Evolutionary conservation across 2,888 invertebrate species (phyloP).

Genomic region (Corythucha ciliata): DNA sequence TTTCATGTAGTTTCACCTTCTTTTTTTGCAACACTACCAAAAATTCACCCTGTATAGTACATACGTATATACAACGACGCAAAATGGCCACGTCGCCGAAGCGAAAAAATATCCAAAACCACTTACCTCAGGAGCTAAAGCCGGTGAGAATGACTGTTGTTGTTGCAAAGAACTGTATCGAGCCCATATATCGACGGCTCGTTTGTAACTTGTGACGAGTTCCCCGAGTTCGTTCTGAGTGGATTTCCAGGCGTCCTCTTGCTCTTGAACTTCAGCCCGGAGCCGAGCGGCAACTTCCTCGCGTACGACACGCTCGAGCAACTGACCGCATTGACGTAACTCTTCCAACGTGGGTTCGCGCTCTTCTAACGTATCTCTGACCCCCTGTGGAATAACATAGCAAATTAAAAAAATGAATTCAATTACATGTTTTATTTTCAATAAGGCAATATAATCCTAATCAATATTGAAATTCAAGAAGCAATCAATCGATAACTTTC

Average conservation of each 20-base stretch:
- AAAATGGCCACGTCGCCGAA: too few species aligned
- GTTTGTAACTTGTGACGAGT: conserved; percentile 67
- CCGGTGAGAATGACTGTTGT: conserved; percentile 15
- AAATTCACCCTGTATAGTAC: too few species aligned
- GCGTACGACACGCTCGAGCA: conserved; percentile 52
- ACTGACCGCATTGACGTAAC: conserved; percentile 59
- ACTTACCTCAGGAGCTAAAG: conserved; percentile 17
- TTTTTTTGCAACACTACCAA: too few species aligned
- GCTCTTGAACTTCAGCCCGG: conserved; percentile 65
- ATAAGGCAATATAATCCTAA: too few species aligned
- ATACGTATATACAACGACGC: too few species aligned
- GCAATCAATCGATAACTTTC: too few species aligned
- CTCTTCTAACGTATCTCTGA: conserved; percentile 64
- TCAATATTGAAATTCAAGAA: too few species aligned
- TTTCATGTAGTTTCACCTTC: too few species aligned
- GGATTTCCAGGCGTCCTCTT: conserved; percentile 68
- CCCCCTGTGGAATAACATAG: conserved; percentile 54
- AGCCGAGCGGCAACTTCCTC: conserved; percentile 61
- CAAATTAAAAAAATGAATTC: too few species aligned
- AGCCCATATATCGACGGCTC: conserved; percentile 72
- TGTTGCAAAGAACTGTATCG: conserved; percentile 59
- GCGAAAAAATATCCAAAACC: too few species aligned
- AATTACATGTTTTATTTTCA: too few species aligned
- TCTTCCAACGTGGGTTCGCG: conserved; percentile 61
- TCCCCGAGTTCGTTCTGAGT: conserved; percentile 67